Evolutionary conservation across 2,113 vertebrate species (phyloP).

Genomic region (Rhegmatorhina hoffmannsi): DNA sequence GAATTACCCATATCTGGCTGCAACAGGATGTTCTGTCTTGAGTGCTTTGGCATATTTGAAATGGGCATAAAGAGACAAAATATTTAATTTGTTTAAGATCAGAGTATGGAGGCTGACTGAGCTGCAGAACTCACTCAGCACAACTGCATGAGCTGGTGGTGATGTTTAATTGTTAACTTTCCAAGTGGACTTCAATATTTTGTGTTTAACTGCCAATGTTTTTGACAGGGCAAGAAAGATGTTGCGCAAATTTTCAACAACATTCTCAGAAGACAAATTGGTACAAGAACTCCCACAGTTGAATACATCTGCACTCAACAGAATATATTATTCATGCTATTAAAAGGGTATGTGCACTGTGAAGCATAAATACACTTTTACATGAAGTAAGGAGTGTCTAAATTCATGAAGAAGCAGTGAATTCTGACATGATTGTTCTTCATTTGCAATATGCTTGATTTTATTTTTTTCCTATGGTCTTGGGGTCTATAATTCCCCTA

Average conservation of each 20-base stretch:
- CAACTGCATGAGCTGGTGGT: not conserved
- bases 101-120: not conserved
- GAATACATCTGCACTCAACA: constrained; percentile 98
- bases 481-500: not conserved
- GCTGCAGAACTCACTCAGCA: not conserved
- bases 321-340: constrained; percentile 96
- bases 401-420: not conserved
- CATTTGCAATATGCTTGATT: not conserved
- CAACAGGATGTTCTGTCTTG: not conserved
- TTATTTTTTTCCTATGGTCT: not conserved
- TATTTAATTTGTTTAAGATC: not conserved
- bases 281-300: constrained; percentile 94
- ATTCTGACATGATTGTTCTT: not conserved
- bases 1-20: not conserved
- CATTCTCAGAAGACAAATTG: constrained; percentile 95
- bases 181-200: not conserved
- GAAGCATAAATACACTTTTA: not conserved
- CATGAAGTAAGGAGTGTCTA: not conserved
- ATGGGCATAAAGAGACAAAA: not conserved
- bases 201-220: constrained; percentile 58
- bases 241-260: constrained; percentile 99
- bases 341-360: constrained; percentile 87
- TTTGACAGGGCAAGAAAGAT: constrained; percentile 93
- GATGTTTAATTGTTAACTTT: not conserved
- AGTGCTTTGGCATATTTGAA: not conserved